phyloP scores from a whole-genome alignment of 2,888 invertebrate species.

The Nomada flava region DNA sequence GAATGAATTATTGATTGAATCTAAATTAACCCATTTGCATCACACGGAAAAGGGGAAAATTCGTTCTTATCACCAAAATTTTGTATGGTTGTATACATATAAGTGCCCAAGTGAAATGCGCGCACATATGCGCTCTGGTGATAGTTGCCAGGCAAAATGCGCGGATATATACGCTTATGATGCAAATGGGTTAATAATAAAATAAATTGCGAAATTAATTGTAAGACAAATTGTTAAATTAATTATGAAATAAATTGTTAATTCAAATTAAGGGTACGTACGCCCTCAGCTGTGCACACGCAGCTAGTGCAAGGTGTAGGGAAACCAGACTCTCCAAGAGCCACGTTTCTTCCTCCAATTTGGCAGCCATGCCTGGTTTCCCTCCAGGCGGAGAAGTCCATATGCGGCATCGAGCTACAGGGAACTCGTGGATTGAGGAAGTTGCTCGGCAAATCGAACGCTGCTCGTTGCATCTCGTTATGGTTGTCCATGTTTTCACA shows the following conservation, averaged over 20 bases:
- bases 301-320: slow-evolving; percentile 97
- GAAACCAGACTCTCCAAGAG: slow-evolving; percentile 93
- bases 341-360: slow-evolving; percentile 91
- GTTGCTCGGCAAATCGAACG: slow-evolving; percentile 95
- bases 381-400: slow-evolving; percentile 93
- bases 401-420: slow-evolving; percentile 91
- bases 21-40: too few relatives aligned
- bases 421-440: slow-evolving; percentile 96
- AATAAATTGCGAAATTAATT: not conserved
- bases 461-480: slow-evolving; percentile 94
- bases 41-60: too few relatives aligned
- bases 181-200: not conserved
- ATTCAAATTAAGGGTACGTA: slow-evolving; percentile 84
- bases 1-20: not conserved
- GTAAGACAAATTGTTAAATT: too few relatives aligned
- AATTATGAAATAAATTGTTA: not conserved
- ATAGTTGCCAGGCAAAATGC: too few relatives aligned
- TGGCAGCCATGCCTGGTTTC: slow-evolving; percentile 93
- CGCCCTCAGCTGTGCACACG: slow-evolving; percentile 93
- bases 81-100: too few relatives aligned
- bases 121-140: too few relatives aligned
- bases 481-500: slow-evolving; percentile 96
- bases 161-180: too few relatives aligned
- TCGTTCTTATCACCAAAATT: too few relatives aligned
- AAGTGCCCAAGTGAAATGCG: too few relatives aligned